Percentiles rank a stretch among this genome's conserved stretches.
These are phyloP conservation scores for Drosophila kikkawai DNA, from an alignment of 1,140 invertebrate genomes.

Conservation along the genomic window DNA sequence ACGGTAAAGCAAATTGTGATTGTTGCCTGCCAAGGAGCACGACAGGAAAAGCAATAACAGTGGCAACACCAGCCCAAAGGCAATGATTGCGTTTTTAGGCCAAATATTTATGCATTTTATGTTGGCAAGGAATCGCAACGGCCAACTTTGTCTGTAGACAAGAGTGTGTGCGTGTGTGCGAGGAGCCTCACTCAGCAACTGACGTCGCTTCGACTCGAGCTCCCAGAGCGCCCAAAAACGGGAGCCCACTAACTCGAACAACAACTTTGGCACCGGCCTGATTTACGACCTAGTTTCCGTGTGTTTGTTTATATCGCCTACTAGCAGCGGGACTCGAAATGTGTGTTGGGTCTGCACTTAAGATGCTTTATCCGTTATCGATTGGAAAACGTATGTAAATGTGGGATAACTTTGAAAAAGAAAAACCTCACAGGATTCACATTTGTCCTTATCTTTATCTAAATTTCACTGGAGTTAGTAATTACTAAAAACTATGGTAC, in stretches of 20 bases:
- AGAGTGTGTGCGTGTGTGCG: conserved; percentile 46
- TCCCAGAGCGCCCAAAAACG: conserved; percentile 10
- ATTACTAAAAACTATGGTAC: background rate
- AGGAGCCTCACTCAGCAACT: conserved; percentile 47
- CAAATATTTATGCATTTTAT: conserved; percentile 56
- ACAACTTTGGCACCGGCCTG: conserved; percentile 64
- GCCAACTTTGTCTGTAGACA: background rate
- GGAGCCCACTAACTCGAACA: conserved; percentile 27
- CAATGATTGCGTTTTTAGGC: conserved; percentile 65
- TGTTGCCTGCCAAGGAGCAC: conserved; percentile 27
- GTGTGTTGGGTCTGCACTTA: conserved; percentile 31
- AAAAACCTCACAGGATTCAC: background rate
- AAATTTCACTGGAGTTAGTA: too few species aligned
- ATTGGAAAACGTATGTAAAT: conserved; percentile 16
- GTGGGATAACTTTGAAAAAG: background rate
- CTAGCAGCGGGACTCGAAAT: conserved; percentile 24
- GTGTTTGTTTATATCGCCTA: conserved; percentile 65
- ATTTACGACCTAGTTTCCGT: conserved; percentile 66
- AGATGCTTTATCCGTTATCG: conserved; percentile 50
- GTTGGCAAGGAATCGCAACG: conserved; percentile 16
- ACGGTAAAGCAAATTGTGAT: conserved; percentile 39
- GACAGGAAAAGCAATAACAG: conserved; percentile 19
- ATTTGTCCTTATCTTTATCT: background rate
- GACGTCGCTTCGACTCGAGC: conserved; percentile 34
- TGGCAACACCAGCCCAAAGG: conserved; percentile 21